Base-by-base conservation (phyloP, 2,888 invertebrate species). In the Bombylius discolor region DNA sequence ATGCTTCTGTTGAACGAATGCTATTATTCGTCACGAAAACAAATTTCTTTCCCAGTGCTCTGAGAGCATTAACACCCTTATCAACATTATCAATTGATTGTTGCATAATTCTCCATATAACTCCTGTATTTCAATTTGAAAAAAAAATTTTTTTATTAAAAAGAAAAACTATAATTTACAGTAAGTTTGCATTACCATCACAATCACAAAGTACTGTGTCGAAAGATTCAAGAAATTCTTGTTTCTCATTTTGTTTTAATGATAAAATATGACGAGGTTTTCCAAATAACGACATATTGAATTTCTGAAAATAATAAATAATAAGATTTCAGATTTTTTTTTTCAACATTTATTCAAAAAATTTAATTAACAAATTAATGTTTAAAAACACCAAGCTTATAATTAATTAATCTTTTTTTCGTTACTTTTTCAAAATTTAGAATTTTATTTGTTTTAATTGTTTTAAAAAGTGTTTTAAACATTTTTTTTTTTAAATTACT, bases 201-300 rank as follows among this genome's bases (percentile, higher is more conserved):
- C 80, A 81, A 66, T 82, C 82, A 59, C 79, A 78, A 58, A 82
- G 71, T 49, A 81, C 75, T 48, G 74, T 75, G 64, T 82, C 80
- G 58, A 80, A 78, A 3, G 77, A 76, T 57, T 76, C 63, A 3
- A 81, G 56, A 60, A 76, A 76, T 12, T 62, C 52, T 52, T 62
- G 60, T 31, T 70, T 65, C 57, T 75, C 70, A 13, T 61, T 59
- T 6, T 58, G 53, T 12, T 58, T 62, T n/a, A 70, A 51, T 1
- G 33, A 11, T n/a, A 49, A 14, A 36, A 49, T 13, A 49, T 49
- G 34, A n/a, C 33, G 48, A 33, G 48, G 33, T 33, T 33, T 23
- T 49, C 13, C 13, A 31, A 33, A 33, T 33, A 33, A 32, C 13
- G 34, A 49, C 31, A 49, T 33, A 14, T 23, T 49, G 8, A 32